Evolutionary conservation across 1,140 invertebrate genomes (phyloP).

Genomic region (Drosophila nigrodunni): DNA sequence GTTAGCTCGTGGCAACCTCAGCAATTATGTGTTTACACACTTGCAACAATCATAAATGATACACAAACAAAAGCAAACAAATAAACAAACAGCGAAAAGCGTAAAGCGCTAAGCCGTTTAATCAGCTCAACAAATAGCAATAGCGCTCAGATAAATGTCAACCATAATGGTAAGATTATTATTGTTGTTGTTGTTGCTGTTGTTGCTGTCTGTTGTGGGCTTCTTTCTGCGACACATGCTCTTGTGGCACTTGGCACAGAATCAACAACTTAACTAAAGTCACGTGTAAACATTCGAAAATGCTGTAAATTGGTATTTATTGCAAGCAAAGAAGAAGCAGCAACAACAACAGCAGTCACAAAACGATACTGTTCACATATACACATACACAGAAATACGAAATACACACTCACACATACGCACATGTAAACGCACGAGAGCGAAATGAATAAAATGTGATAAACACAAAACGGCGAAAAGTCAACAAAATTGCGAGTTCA

Average conservation of each 20-base stretch:
- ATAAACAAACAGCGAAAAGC: conserved; percentile 34
- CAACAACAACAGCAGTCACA: conserved; percentile 17
- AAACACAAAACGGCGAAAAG: conserved; percentile 66
- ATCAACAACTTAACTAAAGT: conserved; percentile 63
- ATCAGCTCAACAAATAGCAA: conserved; percentile 49
- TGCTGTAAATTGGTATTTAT: conserved; percentile 78
- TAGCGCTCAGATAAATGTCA: conserved; percentile 36
- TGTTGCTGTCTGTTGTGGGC: conserved; percentile 8
- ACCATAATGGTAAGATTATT: conserved; percentile 7
- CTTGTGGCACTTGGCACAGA: conserved; percentile 26
- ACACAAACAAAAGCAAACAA: conserved; percentile 19
- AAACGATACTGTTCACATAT: conserved; percentile 41
- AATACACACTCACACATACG: conserved; percentile 10
- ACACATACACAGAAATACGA: not conserved
- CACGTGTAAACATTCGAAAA: conserved; percentile 71
- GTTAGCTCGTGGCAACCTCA: conserved; percentile 11
- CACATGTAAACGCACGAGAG: conserved; percentile 20
- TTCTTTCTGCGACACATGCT: conserved; percentile 33
- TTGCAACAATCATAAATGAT: conserved; percentile 39
- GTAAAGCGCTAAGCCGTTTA: conserved; percentile 42
- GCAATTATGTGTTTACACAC: conserved; percentile 31
- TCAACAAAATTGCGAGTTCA: conserved; percentile 76
- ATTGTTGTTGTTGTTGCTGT: conserved; percentile 12
- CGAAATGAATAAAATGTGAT: conserved; percentile 59
- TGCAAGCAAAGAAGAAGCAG: conserved; percentile 47